Evolutionary conservation across 1,140 invertebrate genomes (phyloP).

Genomic region (Camponotus floridanus): DNA sequence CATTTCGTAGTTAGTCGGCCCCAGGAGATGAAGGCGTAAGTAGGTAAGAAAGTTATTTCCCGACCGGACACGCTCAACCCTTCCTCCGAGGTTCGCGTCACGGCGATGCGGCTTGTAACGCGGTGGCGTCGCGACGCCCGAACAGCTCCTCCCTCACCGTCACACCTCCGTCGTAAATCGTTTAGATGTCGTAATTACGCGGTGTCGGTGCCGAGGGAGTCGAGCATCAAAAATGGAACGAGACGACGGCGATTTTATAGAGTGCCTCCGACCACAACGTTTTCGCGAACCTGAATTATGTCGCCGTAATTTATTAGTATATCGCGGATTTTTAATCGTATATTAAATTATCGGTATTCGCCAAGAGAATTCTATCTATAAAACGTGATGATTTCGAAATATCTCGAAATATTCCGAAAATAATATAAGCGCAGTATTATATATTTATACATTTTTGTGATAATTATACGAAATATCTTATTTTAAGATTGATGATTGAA

Average conservation of each 20-base stretch:
- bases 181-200: constrained; percentile 63
- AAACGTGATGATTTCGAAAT: constrained; percentile 39
- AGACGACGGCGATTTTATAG: constrained; percentile 51
- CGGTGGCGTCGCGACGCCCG: constrained; percentile 40
- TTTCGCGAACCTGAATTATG: constrained; percentile 23
- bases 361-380: not conserved
- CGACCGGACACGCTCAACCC: constrained; percentile 85
- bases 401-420: constrained; percentile 18
- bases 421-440: not conserved
- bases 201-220: constrained; percentile 45
- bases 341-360: constrained; percentile 44
- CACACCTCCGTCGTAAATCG: constrained; percentile 65
- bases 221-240: constrained; percentile 59
- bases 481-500: constrained; percentile 9
- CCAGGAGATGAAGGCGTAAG: constrained; percentile 85
- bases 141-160: constrained; percentile 61
- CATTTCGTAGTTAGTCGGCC: constrained; percentile 80
- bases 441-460: not conserved
- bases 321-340: constrained; percentile 50
- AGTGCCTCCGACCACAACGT: constrained; percentile 11
- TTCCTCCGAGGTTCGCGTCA: constrained; percentile 71
- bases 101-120: constrained; percentile 34
- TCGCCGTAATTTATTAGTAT: constrained; percentile 51
- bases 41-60: constrained; percentile 86
- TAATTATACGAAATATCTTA: not conserved